A percentile compares a stretch with the other conserved stretches of the same genome.
These are phyloP conservation scores for Bhutanitis thaidina DNA, from an alignment of 2,888 invertebrate genomes.

Conservation along the genomic window DNA sequence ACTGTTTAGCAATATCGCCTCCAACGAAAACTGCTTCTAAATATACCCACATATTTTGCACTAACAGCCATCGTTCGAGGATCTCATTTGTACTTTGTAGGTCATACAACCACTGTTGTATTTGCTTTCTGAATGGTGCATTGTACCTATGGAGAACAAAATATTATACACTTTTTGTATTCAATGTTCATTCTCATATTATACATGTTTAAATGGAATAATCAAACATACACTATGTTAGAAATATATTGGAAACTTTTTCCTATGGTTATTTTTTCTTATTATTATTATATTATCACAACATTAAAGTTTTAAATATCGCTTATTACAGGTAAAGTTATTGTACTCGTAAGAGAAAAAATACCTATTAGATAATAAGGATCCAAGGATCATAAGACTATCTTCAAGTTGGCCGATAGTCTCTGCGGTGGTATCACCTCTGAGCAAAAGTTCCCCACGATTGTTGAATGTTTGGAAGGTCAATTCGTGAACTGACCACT, in stretches of 20 bases:
- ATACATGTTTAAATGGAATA: no score
- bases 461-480: constrained; percentile 98
- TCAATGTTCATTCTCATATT: no score
- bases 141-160: constrained; percentile 84
- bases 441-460: constrained; percentile 92
- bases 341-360: no score
- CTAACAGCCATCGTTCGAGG: constrained; percentile 95
- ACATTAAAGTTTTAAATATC: no score
- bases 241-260: no score
- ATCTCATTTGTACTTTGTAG: constrained; percentile 98
- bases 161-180: no score
- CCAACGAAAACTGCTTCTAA: constrained; percentile 98
- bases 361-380: constrained; percentile 92
- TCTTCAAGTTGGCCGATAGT: constrained; percentile 97
- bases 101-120: constrained; percentile 96
- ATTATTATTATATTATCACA: no score
- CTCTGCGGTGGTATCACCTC: constrained; percentile 97
- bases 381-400: constrained; percentile 97
- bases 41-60: constrained; percentile 99
- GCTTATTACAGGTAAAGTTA: no score
- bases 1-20: constrained; percentile 98
- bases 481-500: constrained; percentile 96
- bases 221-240: no score
- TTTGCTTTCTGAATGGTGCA: constrained; percentile 97
- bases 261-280: no score